phyloP scores from a whole-genome alignment of 2,888 invertebrate species.

The Andrena flavipes region DNA sequence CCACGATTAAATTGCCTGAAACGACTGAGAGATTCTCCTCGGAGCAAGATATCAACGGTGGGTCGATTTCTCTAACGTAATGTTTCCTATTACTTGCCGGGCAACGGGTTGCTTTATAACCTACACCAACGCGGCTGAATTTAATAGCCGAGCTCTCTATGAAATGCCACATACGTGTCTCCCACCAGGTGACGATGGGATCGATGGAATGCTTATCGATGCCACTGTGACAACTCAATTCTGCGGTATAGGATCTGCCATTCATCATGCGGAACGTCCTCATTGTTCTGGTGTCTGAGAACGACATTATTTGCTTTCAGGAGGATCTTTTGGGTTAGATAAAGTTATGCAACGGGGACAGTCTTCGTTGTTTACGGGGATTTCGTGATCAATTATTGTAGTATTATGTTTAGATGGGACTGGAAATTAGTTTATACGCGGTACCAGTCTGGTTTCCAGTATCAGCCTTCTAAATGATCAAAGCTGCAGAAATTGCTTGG shows the following conservation, averaged over 20 bases:
- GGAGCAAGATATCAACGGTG: neutral
- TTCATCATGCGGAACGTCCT: neutral
- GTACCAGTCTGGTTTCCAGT: neutral
- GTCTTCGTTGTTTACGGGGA: no score
- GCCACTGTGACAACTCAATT: constrained; percentile 17
- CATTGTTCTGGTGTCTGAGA: neutral
- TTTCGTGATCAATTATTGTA: no score
- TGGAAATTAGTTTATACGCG: no score
- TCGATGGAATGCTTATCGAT: neutral
- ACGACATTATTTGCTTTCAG: neutral
- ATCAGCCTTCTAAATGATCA: neutral
- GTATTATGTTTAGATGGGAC: no score
- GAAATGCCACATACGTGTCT: constrained; percentile 38
- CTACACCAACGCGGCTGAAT: constrained; percentile 16
- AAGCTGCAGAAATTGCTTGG: neutral
- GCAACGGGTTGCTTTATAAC: constrained; percentile 17
- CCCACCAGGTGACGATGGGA: neutral
- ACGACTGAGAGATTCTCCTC: constrained; percentile 28
- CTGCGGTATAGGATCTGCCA: neutral
- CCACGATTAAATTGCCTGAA: constrained; percentile 44
- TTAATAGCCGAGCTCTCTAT: constrained; percentile 28
- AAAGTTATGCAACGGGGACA: no score
- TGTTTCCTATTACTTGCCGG: constrained; percentile 19
- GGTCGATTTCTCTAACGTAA: constrained; percentile 13
- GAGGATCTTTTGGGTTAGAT: no score